phyloP scores from a whole-genome alignment of 1,140 invertebrate genomes.

The Zaprionus gabonicus region DNA sequence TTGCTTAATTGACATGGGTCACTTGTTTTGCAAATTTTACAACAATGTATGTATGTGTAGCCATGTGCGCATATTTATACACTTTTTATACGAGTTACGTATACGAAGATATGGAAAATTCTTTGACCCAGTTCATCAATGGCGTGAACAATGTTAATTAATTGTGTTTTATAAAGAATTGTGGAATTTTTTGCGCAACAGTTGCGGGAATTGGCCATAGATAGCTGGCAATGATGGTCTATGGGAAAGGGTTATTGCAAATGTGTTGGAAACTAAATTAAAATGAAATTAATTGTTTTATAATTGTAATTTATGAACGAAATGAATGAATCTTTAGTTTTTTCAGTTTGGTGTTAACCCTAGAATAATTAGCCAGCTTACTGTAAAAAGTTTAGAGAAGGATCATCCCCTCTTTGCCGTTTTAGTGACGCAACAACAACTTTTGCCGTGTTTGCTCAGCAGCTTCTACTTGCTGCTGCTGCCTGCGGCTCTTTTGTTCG shows the following conservation, averaged over 20 bases:
- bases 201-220: slow-evolving; percentile 14
- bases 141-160: slow-evolving; percentile 74
- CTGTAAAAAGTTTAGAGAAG: background rate
- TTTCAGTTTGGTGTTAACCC: background rate
- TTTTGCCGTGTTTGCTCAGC: slow-evolving; percentile 44
- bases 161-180: slow-evolving; percentile 62
- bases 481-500: slow-evolving; percentile 11
- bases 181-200: slow-evolving; percentile 24
- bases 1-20: slow-evolving; percentile 51
- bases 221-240: background rate
- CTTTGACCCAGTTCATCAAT: slow-evolving; percentile 71
- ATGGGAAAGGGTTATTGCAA: background rate
- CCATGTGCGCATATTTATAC: background rate
- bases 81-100: slow-evolving; percentile 8
- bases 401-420: background rate
- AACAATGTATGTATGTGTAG: slow-evolving; percentile 3
- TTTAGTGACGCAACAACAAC: background rate
- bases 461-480: background rate
- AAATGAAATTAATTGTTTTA: background rate
- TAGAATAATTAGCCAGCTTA: background rate
- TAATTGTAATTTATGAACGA: slow-evolving; percentile 4
- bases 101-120: slow-evolving; percentile 29
- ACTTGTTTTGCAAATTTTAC: slow-evolving; percentile 48
- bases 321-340: background rate
- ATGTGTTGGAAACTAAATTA: background rate